A percentile compares a stretch with the other conserved stretches of the same genome.
Evolutionary conservation across 2,113 vertebrate genomes (phyloP).

Genomic region (Chitala chitala): DNA sequence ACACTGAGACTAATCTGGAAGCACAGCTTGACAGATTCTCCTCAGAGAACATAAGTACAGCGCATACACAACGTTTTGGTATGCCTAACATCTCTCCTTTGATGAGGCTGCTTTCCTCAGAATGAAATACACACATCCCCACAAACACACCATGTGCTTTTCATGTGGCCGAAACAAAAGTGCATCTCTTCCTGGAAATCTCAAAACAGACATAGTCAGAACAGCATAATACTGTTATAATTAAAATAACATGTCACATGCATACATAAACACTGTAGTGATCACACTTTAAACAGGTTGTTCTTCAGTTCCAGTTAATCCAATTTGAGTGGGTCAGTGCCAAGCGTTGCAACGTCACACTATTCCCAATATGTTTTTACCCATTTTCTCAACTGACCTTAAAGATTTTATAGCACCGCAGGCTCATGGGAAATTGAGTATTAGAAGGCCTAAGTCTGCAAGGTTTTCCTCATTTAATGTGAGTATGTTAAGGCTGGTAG

Average conservation of each 20-base stretch:
- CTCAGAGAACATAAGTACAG: conserved; percentile 48
- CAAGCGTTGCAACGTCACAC: not conserved
- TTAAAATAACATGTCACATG: not conserved
- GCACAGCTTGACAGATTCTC: conserved; percentile 36
- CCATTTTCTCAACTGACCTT: not conserved
- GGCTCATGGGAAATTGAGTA: not conserved
- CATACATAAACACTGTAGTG: too few species aligned
- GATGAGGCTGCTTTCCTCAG: conserved; percentile 35
- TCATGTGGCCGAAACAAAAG: not conserved
- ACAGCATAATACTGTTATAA: not conserved
- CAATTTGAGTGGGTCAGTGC: too few species aligned
- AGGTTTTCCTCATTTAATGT: too few species aligned
- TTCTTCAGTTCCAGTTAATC: too few species aligned
- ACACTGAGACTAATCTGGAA: conserved; percentile 33
- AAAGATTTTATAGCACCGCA: not conserved
- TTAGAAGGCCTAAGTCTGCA: not conserved
- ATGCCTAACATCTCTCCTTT: conserved; percentile 56
- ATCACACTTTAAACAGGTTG: too few species aligned
- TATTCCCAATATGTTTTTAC: not conserved
- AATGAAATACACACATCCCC: conserved; percentile 56
- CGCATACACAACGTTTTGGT: conserved; percentile 54
- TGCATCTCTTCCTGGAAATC: not conserved
- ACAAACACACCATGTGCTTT: conserved; percentile 21
- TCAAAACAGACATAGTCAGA: not conserved
- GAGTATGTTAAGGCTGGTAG: not conserved